Evolutionary conservation across 2,888 invertebrate genomes (phyloP).

Genomic region (Sinodicranocentrus sp.): DNA sequence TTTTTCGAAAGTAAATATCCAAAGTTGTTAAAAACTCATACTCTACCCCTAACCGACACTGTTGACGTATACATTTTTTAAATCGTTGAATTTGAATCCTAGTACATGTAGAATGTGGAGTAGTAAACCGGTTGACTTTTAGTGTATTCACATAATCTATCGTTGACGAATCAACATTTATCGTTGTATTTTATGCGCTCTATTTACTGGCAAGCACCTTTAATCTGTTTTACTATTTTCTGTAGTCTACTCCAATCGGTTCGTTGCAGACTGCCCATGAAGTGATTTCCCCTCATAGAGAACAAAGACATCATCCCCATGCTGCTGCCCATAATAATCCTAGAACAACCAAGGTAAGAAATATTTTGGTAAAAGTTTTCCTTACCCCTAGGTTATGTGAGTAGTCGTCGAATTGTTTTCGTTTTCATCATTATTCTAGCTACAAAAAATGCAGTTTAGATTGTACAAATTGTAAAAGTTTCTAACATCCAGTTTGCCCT

Average conservation of each 20-base stretch:
- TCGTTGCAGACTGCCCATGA: conserved; percentile 95
- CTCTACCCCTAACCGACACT: no score
- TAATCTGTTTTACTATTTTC: conserved; percentile 77
- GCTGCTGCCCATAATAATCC: conserved; percentile 75
- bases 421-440: background rate
- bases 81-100: no score
- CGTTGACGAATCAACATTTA: background rate
- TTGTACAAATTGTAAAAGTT: no score
- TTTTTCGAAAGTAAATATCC: no score
- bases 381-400: no score
- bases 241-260: conserved; percentile 95
- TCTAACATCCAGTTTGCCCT: background rate
- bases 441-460: no score
- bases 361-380: no score
- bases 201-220: background rate
- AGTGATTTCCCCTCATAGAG: conserved; percentile 93
- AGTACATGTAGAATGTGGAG: background rate
- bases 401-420: background rate
- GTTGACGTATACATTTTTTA: no score
- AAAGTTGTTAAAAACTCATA: no score
- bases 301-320: conserved; percentile 79
- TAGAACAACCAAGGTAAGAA: conserved; percentile 75
- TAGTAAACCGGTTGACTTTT: background rate
- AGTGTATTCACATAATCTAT: background rate
- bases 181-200: background rate